phyloP scores from a whole-genome alignment of 1,140 invertebrate genomes.

The Macrosteles quadrilineatus region DNA sequence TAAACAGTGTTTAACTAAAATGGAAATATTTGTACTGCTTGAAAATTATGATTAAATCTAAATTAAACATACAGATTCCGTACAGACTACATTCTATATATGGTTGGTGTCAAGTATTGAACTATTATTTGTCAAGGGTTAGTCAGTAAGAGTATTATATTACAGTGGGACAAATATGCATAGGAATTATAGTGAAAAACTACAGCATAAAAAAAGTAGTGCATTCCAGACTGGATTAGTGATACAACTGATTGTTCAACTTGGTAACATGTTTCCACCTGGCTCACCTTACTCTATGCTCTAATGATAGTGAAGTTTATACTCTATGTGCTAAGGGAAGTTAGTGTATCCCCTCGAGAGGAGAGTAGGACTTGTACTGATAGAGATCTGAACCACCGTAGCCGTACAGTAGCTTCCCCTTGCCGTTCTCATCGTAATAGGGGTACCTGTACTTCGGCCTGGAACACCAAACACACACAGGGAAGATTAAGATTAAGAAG shows the following conservation, averaged over 20 bases:
- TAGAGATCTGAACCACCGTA: conserved; percentile 85
- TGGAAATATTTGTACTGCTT: too few relatives aligned
- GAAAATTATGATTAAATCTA: too few relatives aligned
- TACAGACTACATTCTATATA: too few relatives aligned
- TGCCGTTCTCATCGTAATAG: conserved; percentile 85
- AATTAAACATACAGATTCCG: too few relatives aligned
- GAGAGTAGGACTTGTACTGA: conserved; percentile 82
- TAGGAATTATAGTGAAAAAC: not conserved
- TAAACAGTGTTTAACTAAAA: too few relatives aligned
- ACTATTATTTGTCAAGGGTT: too few relatives aligned
- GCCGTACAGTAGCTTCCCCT: conserved; percentile 81
- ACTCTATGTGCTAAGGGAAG: too few relatives aligned
- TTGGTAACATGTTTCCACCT: conserved; percentile 38
- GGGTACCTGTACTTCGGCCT: conserved; percentile 88
- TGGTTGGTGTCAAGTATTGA: too few relatives aligned
- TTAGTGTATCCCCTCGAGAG: conserved; percentile 86
- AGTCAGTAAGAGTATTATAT: too few relatives aligned
- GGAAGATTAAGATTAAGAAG: too few relatives aligned
- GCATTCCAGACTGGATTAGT: not conserved
- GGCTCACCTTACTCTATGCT: conserved; percentile 24
- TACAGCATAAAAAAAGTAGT: not conserved
- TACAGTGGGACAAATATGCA: too few relatives aligned
- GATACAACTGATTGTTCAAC: conserved; percentile 22
- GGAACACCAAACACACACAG: too few relatives aligned
- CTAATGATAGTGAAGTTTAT: conserved; percentile 8